Percentiles rank a stretch among this genome's conserved stretches.
phyloP scores from a whole-genome alignment of 2,797 vertebrate species.

The Cossypha heuglini region DNA sequence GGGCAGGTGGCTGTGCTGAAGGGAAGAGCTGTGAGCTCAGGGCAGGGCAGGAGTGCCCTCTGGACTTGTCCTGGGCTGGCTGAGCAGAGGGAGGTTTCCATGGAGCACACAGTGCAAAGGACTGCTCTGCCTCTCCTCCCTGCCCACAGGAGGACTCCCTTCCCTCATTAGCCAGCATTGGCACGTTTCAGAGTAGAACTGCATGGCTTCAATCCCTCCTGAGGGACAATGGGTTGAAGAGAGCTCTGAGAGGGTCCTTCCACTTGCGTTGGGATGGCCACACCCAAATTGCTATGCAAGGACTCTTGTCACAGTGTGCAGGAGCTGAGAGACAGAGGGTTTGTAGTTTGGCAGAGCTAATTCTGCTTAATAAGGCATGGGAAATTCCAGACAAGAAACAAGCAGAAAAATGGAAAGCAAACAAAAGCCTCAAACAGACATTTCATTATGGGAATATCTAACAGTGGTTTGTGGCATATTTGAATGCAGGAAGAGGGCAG shows the following conservation, averaged over 20 bases:
- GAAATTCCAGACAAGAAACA: background rate
- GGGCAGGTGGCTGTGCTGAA: background rate
- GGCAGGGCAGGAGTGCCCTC: background rate
- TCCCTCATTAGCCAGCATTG: background rate
- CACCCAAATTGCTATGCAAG: background rate
- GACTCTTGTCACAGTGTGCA: background rate
- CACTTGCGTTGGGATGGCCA: rapidly evolving
- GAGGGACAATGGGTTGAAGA: background rate
- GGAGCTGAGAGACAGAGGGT: background rate
- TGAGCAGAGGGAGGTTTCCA: background rate
- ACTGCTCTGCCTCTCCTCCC: background rate
- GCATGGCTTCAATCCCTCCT: background rate
- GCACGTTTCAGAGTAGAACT: background rate
- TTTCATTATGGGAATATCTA: background rate
- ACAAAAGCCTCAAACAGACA: background rate
- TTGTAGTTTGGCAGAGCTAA: background rate
- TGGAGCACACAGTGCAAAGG: rapidly evolving
- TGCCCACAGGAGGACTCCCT: rapidly evolving
- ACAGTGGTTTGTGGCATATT: background rate
- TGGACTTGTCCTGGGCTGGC: background rate
- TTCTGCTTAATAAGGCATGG: background rate
- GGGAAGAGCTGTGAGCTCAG: background rate
- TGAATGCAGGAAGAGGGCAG: background rate
- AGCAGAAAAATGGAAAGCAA: background rate
- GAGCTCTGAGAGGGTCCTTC: background rate